A percentile compares a stretch with the other conserved stretches of the same genome.
Evolutionary conservation across 2,797 vertebrate species (phyloP).

Genomic region (Rachycentron canadum): DNA sequence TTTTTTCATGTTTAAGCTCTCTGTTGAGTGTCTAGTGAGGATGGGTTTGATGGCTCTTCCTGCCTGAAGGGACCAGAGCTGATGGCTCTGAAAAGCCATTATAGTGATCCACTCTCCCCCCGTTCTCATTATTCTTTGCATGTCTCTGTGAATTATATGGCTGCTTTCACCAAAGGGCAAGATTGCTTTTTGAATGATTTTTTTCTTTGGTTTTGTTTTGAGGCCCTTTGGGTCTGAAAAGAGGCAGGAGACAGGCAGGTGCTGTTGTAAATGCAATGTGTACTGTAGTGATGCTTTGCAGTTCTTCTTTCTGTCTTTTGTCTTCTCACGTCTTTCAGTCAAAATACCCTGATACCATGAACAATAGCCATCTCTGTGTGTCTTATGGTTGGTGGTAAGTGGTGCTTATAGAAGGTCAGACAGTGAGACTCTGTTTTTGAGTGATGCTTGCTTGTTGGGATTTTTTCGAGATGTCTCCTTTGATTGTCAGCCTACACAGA

Average conservation of each 20-base stretch:
- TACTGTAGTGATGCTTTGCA: constrained; percentile 44
- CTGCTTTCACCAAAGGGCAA: constrained; percentile 63
- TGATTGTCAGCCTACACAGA: constrained; percentile 11
- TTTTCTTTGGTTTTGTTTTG: constrained; percentile 32
- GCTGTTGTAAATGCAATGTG: constrained; percentile 45
- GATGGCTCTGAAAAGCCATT: constrained; percentile 75
- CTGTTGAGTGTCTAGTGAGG: constrained; percentile 29
- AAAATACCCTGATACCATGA: constrained; percentile 60
- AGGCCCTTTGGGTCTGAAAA: constrained; percentile 32
- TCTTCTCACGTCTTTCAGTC: constrained; percentile 57
- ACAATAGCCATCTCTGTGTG: constrained; percentile 73
- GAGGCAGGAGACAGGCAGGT: constrained; percentile 56
- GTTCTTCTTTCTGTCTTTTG: constrained; percentile 32
- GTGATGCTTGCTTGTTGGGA: constrained; percentile 39
- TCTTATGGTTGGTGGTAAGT: constrained; percentile 56
- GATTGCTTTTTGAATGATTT: constrained; percentile 46
- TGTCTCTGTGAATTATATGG: constrained; percentile 63
- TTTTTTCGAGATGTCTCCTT: constrained; percentile 62
- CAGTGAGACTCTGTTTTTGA: constrained; percentile 66
- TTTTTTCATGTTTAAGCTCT: constrained; percentile 40
- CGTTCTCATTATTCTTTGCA: constrained; percentile 66
- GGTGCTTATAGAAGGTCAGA: constrained; percentile 54
- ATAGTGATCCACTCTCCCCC: constrained; percentile 48
- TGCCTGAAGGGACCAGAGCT: constrained; percentile 67
- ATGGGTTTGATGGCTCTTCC: constrained; percentile 45